phyloP scores from a whole-genome alignment of 2,797 vertebrate species.

The Sebastes minor region DNA sequence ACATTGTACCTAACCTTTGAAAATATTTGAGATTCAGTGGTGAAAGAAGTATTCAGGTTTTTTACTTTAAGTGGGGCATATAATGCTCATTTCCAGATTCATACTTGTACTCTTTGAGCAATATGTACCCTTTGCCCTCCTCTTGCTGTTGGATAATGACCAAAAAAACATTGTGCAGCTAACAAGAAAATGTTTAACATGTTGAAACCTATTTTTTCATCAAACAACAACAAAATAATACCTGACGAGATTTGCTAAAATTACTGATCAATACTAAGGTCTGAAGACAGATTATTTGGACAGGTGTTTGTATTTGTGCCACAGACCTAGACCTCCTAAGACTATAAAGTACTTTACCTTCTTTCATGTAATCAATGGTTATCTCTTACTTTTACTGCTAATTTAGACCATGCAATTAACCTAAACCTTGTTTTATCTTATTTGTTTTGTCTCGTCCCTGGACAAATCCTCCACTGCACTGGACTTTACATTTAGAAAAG shows the following conservation, averaged over 20 bases:
- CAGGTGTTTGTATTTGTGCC: neutral
- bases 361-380: neutral
- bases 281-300: neutral
- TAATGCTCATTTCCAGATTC: too few relatives aligned
- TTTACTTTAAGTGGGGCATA: too few relatives aligned
- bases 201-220: neutral
- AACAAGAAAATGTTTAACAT: neutral
- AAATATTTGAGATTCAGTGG: neutral
- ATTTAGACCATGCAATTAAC: neutral
- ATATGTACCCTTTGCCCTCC: neutral
- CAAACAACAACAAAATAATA: neutral
- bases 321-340: neutral
- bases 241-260: neutral
- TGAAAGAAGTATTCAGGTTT: neutral
- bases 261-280: neutral
- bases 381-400: neutral
- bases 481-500: neutral
- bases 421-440: neutral
- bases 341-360: neutral
- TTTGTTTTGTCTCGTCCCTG: neutral
- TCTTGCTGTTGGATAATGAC: neutral
- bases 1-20: neutral
- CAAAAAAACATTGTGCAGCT: neutral
- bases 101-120: neutral
- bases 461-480: neutral